Evolutionary conservation across 1,140 invertebrate genomes (phyloP).

Genomic region (Diorhabda elongata): DNA sequence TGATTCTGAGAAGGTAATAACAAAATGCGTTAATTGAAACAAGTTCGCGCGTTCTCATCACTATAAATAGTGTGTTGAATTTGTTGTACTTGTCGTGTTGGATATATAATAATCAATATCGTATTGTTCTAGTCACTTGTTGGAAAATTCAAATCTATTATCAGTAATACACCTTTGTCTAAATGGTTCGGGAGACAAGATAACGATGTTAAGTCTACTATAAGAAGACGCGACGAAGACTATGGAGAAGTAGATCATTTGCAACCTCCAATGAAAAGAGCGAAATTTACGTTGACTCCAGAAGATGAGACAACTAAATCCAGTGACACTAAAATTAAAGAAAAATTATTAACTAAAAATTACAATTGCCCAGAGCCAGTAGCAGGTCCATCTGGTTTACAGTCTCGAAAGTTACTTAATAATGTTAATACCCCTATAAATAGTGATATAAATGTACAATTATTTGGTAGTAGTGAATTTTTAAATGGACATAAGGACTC

Average conservation of each 20-base stretch:
- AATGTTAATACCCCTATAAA: slow-evolving; percentile 13
- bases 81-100: background rate
- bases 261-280: slow-evolving; percentile 50
- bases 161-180: slow-evolving; percentile 48
- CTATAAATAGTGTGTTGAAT: slow-evolving; percentile 33
- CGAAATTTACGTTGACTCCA: slow-evolving; percentile 34
- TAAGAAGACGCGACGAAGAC: slow-evolving; percentile 47
- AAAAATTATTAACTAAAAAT: background rate
- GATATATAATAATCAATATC: slow-evolving; percentile 4
- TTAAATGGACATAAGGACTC: slow-evolving; percentile 39
- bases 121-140: slow-evolving; percentile 51
- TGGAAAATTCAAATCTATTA: slow-evolving; percentile 50
- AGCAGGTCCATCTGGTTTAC: slow-evolving; percentile 38
- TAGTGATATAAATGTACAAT: slow-evolving; percentile 18
- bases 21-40: slow-evolving; percentile 29
- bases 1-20: slow-evolving; percentile 34
- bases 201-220: slow-evolving; percentile 41
- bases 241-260: slow-evolving; percentile 45
- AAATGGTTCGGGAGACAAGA: slow-evolving; percentile 50
- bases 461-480: slow-evolving; percentile 19
- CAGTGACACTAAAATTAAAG: background rate
- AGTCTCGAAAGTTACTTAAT: slow-evolving; percentile 31
- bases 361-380: slow-evolving; percentile 33
- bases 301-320: slow-evolving; percentile 10
- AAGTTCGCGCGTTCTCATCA: slow-evolving; percentile 40